Conservation (phyloP, 2,797 vertebrate genomes). For the Chlorospingus flavigularis region DNA sequence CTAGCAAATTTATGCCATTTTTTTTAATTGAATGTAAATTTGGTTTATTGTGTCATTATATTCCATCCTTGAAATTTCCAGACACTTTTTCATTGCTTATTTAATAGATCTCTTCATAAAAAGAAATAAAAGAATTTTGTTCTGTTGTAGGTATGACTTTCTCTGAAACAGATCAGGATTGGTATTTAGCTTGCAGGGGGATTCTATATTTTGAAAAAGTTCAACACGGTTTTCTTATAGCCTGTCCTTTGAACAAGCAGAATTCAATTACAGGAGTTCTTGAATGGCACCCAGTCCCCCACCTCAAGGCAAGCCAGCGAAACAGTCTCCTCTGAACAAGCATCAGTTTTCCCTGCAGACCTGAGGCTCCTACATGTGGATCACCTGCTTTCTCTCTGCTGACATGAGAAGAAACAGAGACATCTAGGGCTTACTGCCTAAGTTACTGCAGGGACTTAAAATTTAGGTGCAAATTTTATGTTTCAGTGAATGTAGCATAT, state of each 20-base stretch:
- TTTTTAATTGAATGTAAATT: neutral
- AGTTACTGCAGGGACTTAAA: neutral
- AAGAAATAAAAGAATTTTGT: neutral
- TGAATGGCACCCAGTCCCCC: neutral
- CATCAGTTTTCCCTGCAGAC: neutral
- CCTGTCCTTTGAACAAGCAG: neutral
- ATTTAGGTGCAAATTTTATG: neutral
- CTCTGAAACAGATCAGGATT: neutral
- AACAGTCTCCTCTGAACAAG: neutral
- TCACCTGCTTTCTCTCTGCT: neutral
- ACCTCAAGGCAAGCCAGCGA: neutral
- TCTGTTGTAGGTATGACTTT: neutral
- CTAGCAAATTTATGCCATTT: neutral
- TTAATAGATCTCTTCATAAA: neutral
- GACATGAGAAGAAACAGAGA: neutral
- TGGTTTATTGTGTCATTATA: neutral
- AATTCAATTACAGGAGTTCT: conserved; percentile 1
- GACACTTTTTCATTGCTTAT: neutral
- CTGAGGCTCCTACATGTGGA: neutral
- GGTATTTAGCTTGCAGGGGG: neutral
- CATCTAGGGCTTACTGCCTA: neutral
- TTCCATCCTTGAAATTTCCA: neutral
- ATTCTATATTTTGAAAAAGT: neutral
- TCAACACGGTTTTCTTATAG: neutral
- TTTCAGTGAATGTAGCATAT: neutral